Percentiles rank a stretch among this genome's conserved stretches.
These are phyloP conservation scores for Omphaloscelis lunosa DNA, from an alignment of 2,888 invertebrate species.

Conservation along the genomic window DNA sequence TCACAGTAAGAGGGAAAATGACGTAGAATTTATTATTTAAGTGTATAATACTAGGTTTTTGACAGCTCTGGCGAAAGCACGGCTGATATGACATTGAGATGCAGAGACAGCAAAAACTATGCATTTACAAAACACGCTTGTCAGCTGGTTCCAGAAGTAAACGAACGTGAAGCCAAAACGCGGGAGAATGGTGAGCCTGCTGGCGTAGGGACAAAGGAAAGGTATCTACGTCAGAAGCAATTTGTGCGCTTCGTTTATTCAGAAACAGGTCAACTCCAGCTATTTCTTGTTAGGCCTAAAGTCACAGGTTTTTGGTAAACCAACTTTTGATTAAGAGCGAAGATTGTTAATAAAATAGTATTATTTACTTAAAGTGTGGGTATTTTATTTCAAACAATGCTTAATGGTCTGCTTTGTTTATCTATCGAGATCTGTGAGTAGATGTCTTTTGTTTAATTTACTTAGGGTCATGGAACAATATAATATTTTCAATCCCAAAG, in stretches of 20 bases:
- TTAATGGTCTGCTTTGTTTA: conserved; percentile 14
- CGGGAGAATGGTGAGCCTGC: no score
- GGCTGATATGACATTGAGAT: no score
- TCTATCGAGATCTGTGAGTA: conserved; percentile 10
- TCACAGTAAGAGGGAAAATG: background rate
- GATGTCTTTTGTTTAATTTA: conserved; percentile 22
- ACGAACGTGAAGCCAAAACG: background rate
- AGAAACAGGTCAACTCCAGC: background rate
- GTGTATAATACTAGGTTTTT: background rate
- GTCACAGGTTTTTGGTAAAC: background rate
- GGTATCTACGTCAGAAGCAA: background rate
- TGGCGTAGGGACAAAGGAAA: background rate
- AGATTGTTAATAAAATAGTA: background rate
- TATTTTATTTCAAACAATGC: conserved; percentile 28
- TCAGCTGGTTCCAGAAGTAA: background rate
- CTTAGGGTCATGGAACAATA: background rate
- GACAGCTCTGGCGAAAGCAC: background rate
- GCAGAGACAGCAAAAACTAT: background rate
- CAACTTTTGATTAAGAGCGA: conserved; percentile 1
- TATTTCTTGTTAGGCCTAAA: background rate
- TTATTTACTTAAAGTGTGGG: background rate
- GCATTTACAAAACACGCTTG: background rate
- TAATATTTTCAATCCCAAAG: background rate
- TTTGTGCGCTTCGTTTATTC: conserved; percentile 17
- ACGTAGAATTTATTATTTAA: background rate